Evolutionary conservation across 2,113 vertebrate species (phyloP).

Genomic region (Rhegmatorhina hoffmannsi): DNA sequence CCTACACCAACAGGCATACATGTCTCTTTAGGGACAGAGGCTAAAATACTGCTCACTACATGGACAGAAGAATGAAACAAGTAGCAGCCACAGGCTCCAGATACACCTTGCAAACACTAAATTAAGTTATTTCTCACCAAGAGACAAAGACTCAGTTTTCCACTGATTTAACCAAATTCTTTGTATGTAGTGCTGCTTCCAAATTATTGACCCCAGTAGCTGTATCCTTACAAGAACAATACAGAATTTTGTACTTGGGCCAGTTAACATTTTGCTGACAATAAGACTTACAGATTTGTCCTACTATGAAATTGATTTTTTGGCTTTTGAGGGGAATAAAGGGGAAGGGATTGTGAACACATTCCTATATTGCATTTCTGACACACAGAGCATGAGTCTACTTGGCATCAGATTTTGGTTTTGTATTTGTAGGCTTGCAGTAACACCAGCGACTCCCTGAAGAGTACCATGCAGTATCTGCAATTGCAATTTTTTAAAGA

Average conservation of each 20-base stretch:
- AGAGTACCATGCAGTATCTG: not conserved
- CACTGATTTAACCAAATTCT: not conserved
- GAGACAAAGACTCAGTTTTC: not conserved
- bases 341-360: not conserved
- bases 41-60: not conserved
- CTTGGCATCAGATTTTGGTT: not conserved
- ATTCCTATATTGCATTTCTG: not conserved
- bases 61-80: not conserved
- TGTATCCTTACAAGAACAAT: not conserved
- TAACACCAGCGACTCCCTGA: not conserved
- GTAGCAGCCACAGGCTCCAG: conserved; percentile 20
- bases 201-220: not conserved
- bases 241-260: not conserved
- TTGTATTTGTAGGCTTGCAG: not conserved
- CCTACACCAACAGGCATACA: not conserved
- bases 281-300: not conserved
- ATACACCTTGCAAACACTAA: not conserved
- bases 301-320: not conserved
- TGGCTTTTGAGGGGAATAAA: not conserved
- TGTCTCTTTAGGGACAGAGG: not conserved
- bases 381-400: not conserved
- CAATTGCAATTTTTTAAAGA: not conserved
- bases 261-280: not conserved
- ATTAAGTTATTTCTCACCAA: not conserved
- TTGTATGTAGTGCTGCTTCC: not conserved